Percentiles rank a stretch among this genome's conserved stretches.
These are phyloP conservation scores for Malacoraja senta DNA, from an alignment of 2,797 vertebrate genomes.

Conservation along the genomic window DNA sequence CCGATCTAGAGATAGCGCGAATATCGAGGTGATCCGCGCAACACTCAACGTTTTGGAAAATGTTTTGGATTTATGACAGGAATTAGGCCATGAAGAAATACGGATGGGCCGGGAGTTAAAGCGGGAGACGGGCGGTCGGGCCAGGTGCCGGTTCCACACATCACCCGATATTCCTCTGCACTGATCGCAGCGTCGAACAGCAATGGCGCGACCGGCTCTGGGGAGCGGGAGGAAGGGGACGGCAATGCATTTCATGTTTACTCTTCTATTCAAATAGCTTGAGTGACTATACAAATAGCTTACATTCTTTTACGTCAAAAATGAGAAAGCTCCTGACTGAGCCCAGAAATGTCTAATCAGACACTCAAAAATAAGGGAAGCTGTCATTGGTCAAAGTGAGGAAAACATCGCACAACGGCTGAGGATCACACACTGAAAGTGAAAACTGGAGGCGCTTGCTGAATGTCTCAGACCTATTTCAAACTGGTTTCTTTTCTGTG, in stretches of 20 bases:
- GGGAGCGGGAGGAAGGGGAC: neutral
- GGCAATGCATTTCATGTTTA: neutral
- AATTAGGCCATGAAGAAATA: neutral
- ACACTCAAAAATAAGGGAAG: neutral
- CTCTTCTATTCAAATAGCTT: neutral
- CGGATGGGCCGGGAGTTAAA: neutral
- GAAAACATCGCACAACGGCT: neutral
- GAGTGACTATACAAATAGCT: neutral
- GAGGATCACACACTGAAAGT: neutral
- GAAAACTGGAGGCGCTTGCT: neutral
- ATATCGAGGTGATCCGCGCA: neutral
- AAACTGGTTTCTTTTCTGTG: neutral
- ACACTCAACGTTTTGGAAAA: too few species aligned
- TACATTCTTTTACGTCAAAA: neutral
- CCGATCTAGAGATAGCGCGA: neutral
- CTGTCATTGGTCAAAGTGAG: neutral
- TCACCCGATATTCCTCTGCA: neutral
- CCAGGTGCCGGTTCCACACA: neutral
- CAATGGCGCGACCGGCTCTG: neutral
- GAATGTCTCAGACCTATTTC: neutral
- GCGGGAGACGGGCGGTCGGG: neutral
- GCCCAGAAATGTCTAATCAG: neutral
- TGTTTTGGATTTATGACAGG: neutral
- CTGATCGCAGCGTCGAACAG: neutral
- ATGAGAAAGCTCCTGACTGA: neutral